A percentile compares a stretch with the other conserved stretches of the same genome.
These are phyloP conservation scores for Megastigmus dorsalis DNA, from an alignment of 2,888 invertebrate genomes.

Conservation along the genomic window DNA sequence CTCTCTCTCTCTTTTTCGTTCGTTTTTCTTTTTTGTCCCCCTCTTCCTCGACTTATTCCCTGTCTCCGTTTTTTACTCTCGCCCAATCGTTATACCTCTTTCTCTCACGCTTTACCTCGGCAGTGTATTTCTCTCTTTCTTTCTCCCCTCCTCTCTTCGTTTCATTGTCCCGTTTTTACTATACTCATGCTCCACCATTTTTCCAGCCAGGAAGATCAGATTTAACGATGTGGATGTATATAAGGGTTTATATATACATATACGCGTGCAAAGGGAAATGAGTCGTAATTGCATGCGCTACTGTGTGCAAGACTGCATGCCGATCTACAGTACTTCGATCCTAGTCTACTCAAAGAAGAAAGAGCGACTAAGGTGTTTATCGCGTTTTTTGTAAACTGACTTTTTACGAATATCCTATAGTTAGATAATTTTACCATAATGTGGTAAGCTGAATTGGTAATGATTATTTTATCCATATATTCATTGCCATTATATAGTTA, in stretches of 20 bases:
- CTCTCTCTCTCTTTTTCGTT: not conserved
- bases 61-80: not conserved
- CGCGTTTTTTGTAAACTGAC: too few species aligned
- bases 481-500: too few species aligned
- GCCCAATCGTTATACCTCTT: too few species aligned
- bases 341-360: not conserved
- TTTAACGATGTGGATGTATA: slow-evolving; percentile 26
- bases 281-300: slow-evolving; percentile 30
- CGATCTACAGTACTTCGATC: not conserved
- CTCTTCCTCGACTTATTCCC: not conserved
- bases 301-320: not conserved
- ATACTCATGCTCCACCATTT: too few species aligned
- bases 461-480: too few species aligned
- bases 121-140: too few species aligned
- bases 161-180: too few species aligned
- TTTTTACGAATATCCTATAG: too few species aligned
- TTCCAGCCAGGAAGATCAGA: not conserved
- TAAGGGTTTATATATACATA: not conserved
- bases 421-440: too few species aligned
- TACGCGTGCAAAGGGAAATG: slow-evolving; percentile 7
- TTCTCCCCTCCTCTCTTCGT: too few species aligned
- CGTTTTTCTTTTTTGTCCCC: not conserved
- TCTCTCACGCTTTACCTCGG: too few species aligned
- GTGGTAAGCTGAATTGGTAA: too few species aligned
- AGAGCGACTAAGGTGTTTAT: not conserved